phyloP scores from a whole-genome alignment of 2,888 invertebrate genomes.

The Trachelus tabidus region DNA sequence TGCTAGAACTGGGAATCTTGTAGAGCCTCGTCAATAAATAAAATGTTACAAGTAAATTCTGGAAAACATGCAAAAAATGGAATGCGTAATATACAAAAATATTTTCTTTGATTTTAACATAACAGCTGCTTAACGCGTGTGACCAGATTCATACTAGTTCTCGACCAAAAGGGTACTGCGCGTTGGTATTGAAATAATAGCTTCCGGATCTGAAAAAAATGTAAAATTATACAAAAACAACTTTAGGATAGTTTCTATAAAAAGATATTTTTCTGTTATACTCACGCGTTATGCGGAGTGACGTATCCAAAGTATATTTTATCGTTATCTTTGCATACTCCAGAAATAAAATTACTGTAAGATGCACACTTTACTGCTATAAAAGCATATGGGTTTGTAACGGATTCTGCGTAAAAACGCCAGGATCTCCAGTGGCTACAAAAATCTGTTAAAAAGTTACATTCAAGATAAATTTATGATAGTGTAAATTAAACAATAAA shows the following conservation, averaged over 20 bases:
- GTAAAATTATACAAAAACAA: not conserved
- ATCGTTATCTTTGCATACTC: constrained; percentile 30
- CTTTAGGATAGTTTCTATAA: not conserved
- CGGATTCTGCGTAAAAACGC: constrained; percentile 36
- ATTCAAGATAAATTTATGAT: not conserved
- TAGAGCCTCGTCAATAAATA: no score
- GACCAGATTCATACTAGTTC: no score
- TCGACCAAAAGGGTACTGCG: constrained; percentile 22
- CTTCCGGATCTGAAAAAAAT: constrained; percentile 25
- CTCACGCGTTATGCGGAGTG: constrained; percentile 36
- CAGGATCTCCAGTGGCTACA: constrained; percentile 41
- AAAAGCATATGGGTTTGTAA: constrained; percentile 32
- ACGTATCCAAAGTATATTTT: constrained; percentile 40
- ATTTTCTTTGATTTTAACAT: no score
- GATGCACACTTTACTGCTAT: constrained; percentile 31
- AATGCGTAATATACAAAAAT: no score
- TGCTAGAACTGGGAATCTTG: no score
- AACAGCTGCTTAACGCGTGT: no score
- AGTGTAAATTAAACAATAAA: not conserved
- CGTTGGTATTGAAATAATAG: constrained; percentile 30
- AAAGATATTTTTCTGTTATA: constrained; percentile 3
- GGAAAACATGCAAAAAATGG: no score
- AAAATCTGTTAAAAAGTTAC: constrained; percentile 26
- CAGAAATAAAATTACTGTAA: constrained; percentile 20
- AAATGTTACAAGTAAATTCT: no score